Conservation (phyloP, 2,888 invertebrate genomes). For the Parthenolecanium corni region DNA sequence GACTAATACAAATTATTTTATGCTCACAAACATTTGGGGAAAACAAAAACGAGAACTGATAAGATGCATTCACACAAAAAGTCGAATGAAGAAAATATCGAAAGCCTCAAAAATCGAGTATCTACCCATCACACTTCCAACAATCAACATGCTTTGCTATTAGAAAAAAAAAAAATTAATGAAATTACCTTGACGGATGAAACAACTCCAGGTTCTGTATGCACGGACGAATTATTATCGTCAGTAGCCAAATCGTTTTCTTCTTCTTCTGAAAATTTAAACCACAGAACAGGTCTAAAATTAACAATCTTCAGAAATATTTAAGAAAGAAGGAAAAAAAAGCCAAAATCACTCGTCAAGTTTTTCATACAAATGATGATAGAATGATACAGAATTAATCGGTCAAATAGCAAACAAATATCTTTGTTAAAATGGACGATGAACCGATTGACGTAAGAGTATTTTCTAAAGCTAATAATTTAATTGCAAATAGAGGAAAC, state of each 20-base stretch:
- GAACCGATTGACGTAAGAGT: too few species aligned
- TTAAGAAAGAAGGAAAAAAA: not conserved
- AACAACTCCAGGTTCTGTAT: not conserved
- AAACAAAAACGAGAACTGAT: too few species aligned
- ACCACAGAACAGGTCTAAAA: not conserved
- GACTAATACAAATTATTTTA: too few species aligned
- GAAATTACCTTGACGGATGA: not conserved
- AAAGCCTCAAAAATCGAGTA: too few species aligned
- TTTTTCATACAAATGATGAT: not conserved
- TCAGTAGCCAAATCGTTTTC: slow-evolving; percentile 11
- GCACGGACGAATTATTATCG: slow-evolving; percentile 15
- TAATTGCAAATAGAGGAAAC: too few species aligned
- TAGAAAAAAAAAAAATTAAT: not conserved
- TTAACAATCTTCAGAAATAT: not conserved
- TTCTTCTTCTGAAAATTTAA: slow-evolving; percentile 7
- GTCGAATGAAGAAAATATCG: too few species aligned
- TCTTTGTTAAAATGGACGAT: too few species aligned
- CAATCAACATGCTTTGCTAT: not conserved
- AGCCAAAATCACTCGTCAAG: not conserved
- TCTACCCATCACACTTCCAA: too few species aligned
- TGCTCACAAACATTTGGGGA: too few species aligned
- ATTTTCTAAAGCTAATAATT: too few species aligned
- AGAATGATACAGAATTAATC: not conserved
- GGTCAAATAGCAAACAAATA: not conserved
- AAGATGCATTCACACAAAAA: too few species aligned